phyloP scores from a whole-genome alignment of 2,888 invertebrate species.

The Xylophagus ater region DNA sequence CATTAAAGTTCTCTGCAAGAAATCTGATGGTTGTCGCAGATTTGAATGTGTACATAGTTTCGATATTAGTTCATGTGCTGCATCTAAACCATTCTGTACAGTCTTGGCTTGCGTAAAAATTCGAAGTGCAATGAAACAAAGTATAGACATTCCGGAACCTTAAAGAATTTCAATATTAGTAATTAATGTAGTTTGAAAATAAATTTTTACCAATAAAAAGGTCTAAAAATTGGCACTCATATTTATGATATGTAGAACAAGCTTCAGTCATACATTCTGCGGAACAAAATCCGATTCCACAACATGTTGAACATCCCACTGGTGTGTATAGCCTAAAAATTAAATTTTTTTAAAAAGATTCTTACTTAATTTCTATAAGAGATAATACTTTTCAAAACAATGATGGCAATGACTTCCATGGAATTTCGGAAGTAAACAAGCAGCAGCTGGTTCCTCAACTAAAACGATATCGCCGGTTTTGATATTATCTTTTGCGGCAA shows the following conservation, averaged over 20 bases:
- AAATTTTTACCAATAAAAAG: conserved; percentile 53
- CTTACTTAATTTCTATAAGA: neutral
- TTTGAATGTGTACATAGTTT: conserved; percentile 55
- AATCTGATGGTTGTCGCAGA: conserved; percentile 53
- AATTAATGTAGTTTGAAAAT: neutral
- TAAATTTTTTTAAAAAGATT: neutral
- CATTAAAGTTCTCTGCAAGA: conserved; percentile 66
- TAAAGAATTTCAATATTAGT: conserved; percentile 16
- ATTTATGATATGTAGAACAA: conserved; percentile 54
- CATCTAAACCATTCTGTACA: conserved; percentile 30
- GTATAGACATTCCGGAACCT: conserved; percentile 71
- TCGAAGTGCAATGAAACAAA: conserved; percentile 62
- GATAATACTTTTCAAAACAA: conserved; percentile 57
- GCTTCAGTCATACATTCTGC: conserved; percentile 53
- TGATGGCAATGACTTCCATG: conserved; percentile 72
- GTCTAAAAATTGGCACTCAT: conserved; percentile 64
- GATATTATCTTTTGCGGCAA: conserved; percentile 46
- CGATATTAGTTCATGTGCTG: conserved; percentile 45
- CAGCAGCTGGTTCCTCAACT: conserved; percentile 60
- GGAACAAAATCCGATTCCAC: conserved; percentile 66
- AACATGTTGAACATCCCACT: conserved; percentile 60
- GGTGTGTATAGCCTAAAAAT: conserved; percentile 48
- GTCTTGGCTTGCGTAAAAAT: conserved; percentile 60
- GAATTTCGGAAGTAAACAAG: conserved; percentile 58
- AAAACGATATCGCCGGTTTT: conserved; percentile 61